phyloP scores from a whole-genome alignment of 2,797 vertebrate genomes.

The Acridotheres tristis region DNA sequence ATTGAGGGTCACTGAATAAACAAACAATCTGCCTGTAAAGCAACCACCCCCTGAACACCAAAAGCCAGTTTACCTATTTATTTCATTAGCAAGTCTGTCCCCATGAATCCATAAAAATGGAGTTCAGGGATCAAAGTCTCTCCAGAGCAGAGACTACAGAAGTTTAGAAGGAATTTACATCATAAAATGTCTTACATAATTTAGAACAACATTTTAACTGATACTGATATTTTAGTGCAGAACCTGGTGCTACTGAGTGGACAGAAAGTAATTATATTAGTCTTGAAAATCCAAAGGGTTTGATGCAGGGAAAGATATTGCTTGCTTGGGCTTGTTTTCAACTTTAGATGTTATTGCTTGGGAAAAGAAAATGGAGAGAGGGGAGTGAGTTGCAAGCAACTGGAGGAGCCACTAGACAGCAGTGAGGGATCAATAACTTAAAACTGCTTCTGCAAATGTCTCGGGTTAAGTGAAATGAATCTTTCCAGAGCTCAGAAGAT shows the following conservation, averaged over 20 bases:
- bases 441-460: background rate
- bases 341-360: background rate
- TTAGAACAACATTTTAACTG: background rate
- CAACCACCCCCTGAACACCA: background rate
- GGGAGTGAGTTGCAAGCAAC: background rate
- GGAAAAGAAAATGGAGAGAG: background rate
- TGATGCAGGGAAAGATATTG: background rate
- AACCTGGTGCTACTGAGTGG: background rate
- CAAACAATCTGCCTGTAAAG: background rate
- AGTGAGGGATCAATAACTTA: background rate
- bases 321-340: background rate
- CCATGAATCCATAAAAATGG: background rate
- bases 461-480: background rate
- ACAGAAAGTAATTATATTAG: background rate
- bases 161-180: background rate
- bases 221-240: background rate
- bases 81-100: background rate
- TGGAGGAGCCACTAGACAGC: background rate
- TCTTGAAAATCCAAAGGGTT: background rate
- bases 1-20: background rate
- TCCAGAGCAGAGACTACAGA: background rate
- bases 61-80: background rate
- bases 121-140: background rate
- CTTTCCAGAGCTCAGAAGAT: background rate
- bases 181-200: background rate